These are phyloP conservation scores for Sylvietta virens DNA, from an alignment of 2,113 vertebrate genomes.

Conservation along the genomic window DNA sequence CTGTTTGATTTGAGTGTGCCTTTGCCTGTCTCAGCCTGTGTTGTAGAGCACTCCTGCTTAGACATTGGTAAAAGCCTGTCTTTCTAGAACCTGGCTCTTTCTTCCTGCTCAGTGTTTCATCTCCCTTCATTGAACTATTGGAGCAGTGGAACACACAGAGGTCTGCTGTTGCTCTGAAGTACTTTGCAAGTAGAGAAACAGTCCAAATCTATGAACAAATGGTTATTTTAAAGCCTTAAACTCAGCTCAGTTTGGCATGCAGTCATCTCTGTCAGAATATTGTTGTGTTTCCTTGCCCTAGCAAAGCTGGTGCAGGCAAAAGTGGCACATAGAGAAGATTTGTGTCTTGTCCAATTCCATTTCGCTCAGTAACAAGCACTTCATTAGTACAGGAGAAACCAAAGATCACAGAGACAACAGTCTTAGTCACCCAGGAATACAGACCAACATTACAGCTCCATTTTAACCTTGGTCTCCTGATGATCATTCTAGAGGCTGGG, in stretches of 20 bases:
- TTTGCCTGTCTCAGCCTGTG: background rate
- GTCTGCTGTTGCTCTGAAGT: background rate
- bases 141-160: background rate
- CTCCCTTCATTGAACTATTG: background rate
- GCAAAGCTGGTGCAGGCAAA: background rate
- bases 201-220: background rate
- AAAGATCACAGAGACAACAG: background rate
- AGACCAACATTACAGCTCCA: background rate
- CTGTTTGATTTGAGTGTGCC: background rate
- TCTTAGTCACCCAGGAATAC: background rate
- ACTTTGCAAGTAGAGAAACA: background rate
- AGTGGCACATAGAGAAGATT: background rate
- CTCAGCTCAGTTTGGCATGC: background rate
- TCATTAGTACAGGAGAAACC: background rate
- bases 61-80: background rate
- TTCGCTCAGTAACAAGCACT: background rate
- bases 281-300: background rate
- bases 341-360: background rate
- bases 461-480: background rate
- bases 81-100: background rate
- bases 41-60: background rate
- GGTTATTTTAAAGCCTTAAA: background rate
- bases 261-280: background rate
- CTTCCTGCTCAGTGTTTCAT: background rate
- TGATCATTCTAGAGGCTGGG: background rate